These are phyloP conservation scores for Lucilia sericata DNA, from an alignment of 1,140 invertebrate genomes.

Conservation along the genomic window DNA sequence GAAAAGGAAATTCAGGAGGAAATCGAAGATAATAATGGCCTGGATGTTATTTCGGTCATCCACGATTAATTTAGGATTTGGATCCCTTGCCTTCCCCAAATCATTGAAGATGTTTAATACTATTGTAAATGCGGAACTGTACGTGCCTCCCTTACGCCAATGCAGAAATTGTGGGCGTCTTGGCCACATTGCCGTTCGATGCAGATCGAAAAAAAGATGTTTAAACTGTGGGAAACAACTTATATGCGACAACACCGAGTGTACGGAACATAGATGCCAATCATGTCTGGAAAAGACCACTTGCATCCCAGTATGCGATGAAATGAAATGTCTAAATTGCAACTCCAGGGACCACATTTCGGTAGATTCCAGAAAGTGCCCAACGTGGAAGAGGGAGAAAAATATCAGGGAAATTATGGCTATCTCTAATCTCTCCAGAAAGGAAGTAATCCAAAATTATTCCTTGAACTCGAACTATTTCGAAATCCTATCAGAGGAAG, in stretches of 20 bases:
- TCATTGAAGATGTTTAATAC: no score
- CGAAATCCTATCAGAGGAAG: not conserved
- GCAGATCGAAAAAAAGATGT: not conserved
- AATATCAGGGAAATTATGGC: not conserved
- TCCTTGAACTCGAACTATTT: not conserved
- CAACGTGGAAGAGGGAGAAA: not conserved
- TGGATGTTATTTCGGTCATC: no score
- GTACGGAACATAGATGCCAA: not conserved
- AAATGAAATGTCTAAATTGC: not conserved
- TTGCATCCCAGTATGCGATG: not conserved
- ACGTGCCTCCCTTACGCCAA: not conserved
- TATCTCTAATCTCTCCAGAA: no score
- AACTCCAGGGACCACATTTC: not conserved
- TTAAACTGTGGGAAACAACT: not conserved
- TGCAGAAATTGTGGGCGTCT: not conserved
- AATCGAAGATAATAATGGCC: no score
- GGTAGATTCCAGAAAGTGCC: no score
- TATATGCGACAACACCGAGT: not conserved
- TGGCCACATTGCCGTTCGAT: not conserved
- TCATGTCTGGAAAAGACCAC: not conserved
- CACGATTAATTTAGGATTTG: no score
- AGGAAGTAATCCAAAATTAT: not conserved
- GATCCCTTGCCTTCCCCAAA: no score
- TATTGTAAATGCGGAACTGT: not conserved
- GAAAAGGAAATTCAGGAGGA: no score